Evolutionary conservation across 2,113 vertebrate species (phyloP).

Genomic region (Fulmarus glacialis): DNA sequence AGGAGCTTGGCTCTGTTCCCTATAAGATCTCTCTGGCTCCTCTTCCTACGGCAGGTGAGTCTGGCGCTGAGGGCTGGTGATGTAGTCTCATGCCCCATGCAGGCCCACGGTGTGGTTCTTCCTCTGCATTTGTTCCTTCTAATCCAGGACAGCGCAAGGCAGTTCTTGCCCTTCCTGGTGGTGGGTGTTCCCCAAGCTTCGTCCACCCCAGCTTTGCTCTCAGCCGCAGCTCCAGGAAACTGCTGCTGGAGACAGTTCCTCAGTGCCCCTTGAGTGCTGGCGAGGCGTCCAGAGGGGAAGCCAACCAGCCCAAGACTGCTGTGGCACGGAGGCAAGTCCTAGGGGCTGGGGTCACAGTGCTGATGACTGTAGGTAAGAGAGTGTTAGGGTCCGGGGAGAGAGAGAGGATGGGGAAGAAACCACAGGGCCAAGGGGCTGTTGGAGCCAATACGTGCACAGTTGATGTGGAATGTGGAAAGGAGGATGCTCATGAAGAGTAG

Average conservation of each 20-base stretch:
- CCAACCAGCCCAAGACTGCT: neutral
- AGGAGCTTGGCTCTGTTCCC: conserved; percentile 3
- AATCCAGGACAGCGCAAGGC: neutral
- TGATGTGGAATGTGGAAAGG: neutral
- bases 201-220: neutral
- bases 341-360: neutral
- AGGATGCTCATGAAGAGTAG: neutral
- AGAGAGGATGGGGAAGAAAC: neutral
- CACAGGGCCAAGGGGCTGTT: neutral
- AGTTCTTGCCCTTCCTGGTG: neutral
- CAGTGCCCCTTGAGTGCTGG: neutral
- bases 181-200: neutral
- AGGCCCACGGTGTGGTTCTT: neutral
- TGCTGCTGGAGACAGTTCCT: neutral
- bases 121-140: neutral
- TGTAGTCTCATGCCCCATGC: neutral
- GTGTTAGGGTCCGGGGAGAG: rapidly evolving
- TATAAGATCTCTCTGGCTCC: neutral
- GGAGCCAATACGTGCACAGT: neutral
- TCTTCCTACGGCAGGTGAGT: neutral
- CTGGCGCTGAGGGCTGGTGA: neutral
- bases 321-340: neutral
- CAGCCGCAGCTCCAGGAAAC: neutral
- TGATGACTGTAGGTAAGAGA: neutral
- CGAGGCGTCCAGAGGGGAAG: neutral